Base-by-base conservation (phyloP, 2,113 vertebrate species). In the Pterophyllum scalare region DNA sequence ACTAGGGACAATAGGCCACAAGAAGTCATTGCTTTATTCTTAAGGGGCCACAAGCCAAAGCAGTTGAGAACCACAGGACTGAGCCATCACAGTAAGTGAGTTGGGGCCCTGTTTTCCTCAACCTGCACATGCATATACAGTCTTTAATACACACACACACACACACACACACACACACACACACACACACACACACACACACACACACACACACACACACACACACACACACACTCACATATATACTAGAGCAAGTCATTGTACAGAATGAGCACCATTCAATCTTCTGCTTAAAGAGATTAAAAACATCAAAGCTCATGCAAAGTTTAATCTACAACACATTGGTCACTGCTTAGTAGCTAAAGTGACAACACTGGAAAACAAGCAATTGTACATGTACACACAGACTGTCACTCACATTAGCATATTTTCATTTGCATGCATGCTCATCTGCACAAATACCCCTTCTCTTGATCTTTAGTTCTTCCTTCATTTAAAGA, bases 291-390 rank as follows among this genome's bases (percentile, higher is more conserved):
- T 79, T 46, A n/a, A 87, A 38, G 22, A 33, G n/a, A 90, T 75
- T 70, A 93, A 96, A 97, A 97, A 95, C 95, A 94, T 67, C 57
- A n/a, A 57, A 95, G 94, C 95, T 94, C 61, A 84, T 82, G 87
- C 88, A 91, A 87, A 91, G 86, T 94, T 96, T 96, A 96, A 97
- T 97, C 95, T 94, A n/a, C 35, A 74, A 43, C 46, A 67, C 28
- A 54, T 46, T 46, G 52, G 64, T 54, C 61, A 77, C 54, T 94
- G 88, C 90, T 84, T 86, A 84, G 85, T 80, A 81, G 59, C 87
- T 28, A 28, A 28, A 28, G 28, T 28, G 28, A 28, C 84, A 91
- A 90, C 88, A 91, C 65, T 91, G 31, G 17, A 31, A 46, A 46
- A 81, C 26, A 77, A 15, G 60, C 20, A 78, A 59, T 78, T 52